Evolutionary conservation across 2,888 invertebrate species (phyloP).

Genomic region (Diploptera punctata): DNA sequence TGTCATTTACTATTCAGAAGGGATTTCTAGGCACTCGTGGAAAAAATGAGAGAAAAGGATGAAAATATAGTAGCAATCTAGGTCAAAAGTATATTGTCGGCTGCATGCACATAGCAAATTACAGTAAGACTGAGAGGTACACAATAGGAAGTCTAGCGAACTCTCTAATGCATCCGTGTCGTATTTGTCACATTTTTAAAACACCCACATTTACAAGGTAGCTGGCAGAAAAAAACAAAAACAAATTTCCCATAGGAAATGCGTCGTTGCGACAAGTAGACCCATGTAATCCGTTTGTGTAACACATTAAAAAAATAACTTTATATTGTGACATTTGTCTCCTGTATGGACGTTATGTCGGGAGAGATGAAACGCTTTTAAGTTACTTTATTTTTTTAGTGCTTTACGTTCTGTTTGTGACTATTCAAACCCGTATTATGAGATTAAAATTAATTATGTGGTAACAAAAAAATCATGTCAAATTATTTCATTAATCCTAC

Average conservation of each 20-base stretch:
- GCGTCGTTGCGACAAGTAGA: background rate
- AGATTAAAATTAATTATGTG: no score
- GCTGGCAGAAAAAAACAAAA: no score
- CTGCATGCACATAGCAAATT: conserved; percentile 2
- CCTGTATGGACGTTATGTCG: background rate
- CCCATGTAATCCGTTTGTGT: background rate
- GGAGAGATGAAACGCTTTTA: background rate
- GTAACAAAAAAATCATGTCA: no score
- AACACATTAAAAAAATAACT: background rate
- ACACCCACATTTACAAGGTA: background rate
- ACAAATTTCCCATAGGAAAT: conserved; percentile 1
- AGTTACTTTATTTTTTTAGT: no score
- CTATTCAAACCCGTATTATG: no score
- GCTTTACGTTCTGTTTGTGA: no score
- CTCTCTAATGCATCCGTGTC: background rate
- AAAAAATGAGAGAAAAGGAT: background rate
- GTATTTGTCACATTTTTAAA: conserved; percentile 1
- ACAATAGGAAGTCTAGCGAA: background rate
- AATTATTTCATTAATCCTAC: no score
- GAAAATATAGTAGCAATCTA: background rate
- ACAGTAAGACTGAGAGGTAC: background rate
- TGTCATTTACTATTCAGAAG: conserved; percentile 11
- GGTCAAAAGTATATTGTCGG: background rate
- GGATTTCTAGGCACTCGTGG: background rate
- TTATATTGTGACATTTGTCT: background rate